Evolutionary conservation across 2,797 vertebrate genomes (phyloP).

Genomic region (Erpetoichthys calabaricus): DNA sequence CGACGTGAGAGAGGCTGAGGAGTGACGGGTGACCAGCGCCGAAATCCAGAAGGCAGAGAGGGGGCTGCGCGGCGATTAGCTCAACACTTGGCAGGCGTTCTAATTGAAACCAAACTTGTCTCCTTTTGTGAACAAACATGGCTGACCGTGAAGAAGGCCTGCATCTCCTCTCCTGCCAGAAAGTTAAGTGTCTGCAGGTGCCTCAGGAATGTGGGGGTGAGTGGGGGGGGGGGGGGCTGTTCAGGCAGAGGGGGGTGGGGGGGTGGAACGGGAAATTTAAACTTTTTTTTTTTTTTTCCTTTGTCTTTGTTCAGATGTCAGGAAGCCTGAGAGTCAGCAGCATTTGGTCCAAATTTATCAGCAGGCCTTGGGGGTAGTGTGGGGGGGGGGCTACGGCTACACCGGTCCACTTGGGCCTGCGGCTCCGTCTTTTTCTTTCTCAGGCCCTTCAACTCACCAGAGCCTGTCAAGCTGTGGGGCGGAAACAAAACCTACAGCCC

Average conservation of each 20-base stretch:
- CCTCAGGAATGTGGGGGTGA: conserved; percentile 59
- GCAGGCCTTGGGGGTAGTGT: no score
- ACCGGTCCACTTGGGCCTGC: no score
- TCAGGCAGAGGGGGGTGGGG: conserved; percentile 26
- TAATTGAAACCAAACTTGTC: conserved; percentile 78
- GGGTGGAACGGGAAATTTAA: conserved; percentile 4
- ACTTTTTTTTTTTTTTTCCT: background rate
- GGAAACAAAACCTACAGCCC: no score
- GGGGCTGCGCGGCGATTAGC: conserved; percentile 45
- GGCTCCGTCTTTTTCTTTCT: no score
- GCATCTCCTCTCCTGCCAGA: conserved; percentile 44
- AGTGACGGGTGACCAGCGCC: no score
- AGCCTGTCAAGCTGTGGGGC: no score
- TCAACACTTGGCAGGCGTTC: conserved; percentile 51
- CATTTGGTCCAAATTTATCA: background rate
- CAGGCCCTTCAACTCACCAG: no score
- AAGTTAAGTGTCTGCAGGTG: conserved; percentile 75
- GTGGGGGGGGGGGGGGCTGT: conserved; percentile 16
- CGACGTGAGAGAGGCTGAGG: no score
- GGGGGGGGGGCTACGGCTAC: no score
- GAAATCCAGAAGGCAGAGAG: no score
- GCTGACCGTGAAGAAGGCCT: conserved; percentile 47
- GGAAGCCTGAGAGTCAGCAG: background rate
- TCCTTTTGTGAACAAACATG: conserved; percentile 60
- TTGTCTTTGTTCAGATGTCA: background rate